Conservation (phyloP, 2,113 vertebrate species). For the Micronycteris hirsuta region DNA sequence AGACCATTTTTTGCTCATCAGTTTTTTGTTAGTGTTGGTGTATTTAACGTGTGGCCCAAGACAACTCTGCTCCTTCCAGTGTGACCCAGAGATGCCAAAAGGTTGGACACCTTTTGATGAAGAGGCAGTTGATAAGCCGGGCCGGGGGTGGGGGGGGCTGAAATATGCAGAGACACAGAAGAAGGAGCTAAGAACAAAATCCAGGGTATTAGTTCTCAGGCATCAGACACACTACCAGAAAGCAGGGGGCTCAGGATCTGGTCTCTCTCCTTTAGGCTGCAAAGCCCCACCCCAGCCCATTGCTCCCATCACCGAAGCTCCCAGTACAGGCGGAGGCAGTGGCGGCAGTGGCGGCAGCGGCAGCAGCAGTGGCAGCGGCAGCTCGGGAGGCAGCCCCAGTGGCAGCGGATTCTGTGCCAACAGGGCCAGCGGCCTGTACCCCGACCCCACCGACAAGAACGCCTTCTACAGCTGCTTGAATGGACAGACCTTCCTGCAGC, state of each 20-base stretch:
- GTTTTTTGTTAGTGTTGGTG: too few relatives aligned
- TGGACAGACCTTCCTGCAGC: slow-evolving; percentile 69
- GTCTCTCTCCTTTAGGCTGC: slow-evolving; percentile 67
- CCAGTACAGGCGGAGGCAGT: slow-evolving; percentile 48
- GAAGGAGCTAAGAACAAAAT: neutral
- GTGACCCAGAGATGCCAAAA: too few relatives aligned
- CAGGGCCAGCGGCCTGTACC: slow-evolving; percentile 77
- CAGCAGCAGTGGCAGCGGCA: slow-evolving; percentile 43
- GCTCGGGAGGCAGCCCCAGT: slow-evolving; percentile 19
- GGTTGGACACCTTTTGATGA: neutral
- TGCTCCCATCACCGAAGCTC: slow-evolving; percentile 62
- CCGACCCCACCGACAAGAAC: slow-evolving; percentile 73
- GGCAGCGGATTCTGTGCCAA: slow-evolving; percentile 78
- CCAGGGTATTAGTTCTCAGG: neutral
- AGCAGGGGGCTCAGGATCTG: neutral
- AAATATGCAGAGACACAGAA: neutral
- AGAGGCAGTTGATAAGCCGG: neutral
- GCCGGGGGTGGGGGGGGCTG: too few relatives aligned
- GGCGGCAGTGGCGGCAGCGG: slow-evolving; percentile 1
- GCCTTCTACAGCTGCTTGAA: slow-evolving; percentile 78
- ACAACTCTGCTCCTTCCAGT: too few relatives aligned
- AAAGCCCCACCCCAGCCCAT: slow-evolving; percentile 47
- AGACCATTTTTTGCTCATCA: too few relatives aligned
- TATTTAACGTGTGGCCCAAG: too few relatives aligned
- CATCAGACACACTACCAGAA: neutral